These are phyloP conservation scores for Chaetogeoica ovagalla DNA, from an alignment of 2,888 invertebrate genomes.

Conservation along the genomic window DNA sequence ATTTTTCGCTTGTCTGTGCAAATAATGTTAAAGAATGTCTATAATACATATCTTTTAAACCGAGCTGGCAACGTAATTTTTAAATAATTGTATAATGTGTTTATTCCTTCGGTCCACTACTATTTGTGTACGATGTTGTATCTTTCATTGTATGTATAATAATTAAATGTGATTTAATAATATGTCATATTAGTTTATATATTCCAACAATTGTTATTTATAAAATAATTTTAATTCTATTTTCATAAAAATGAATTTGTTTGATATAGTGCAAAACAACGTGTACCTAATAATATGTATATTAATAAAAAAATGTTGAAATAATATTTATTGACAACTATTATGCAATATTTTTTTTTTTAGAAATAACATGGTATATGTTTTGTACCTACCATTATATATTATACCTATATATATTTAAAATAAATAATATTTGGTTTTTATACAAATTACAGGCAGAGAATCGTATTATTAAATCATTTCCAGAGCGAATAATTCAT, in stretches of 20 bases:
- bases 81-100: too few relatives aligned
- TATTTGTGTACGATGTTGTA: background rate
- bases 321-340: too few relatives aligned
- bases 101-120: background rate
- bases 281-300: too few relatives aligned
- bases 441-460: slow-evolving; percentile 67
- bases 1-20: background rate
- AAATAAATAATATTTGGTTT: background rate
- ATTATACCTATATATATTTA: background rate
- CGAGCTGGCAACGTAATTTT: too few relatives aligned
- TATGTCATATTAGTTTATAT: too few relatives aligned
- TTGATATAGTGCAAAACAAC: too few relatives aligned
- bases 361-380: background rate
- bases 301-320: too few relatives aligned
- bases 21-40: background rate
- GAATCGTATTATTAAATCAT: slow-evolving; percentile 81
- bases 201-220: too few relatives aligned
- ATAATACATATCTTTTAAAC: background rate
- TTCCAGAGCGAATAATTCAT: slow-evolving; percentile 90
- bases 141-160: background rate
- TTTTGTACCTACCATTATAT: background rate
- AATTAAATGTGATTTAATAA: too few relatives aligned
- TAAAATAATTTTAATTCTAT: too few relatives aligned
- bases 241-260: too few relatives aligned
- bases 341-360: background rate